phyloP scores from a whole-genome alignment of 2,113 vertebrate genomes.

The Siniperca chuatsi region DNA sequence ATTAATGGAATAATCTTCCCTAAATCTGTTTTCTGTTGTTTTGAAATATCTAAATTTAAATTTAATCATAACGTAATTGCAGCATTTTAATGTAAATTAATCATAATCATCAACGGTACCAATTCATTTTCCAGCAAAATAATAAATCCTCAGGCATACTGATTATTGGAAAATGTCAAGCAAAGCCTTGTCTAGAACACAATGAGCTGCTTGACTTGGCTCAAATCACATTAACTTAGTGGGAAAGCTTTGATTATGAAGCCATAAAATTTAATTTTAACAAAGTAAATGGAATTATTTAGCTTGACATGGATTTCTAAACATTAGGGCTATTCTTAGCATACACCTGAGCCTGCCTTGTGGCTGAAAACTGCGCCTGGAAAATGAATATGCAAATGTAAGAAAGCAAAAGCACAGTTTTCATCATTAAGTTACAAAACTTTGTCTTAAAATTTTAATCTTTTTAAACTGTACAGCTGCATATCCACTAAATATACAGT shows the following conservation, averaged over 20 bases:
- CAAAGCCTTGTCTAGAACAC: slow-evolving; percentile 33
- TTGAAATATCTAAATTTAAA: not conserved
- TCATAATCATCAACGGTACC: not conserved
- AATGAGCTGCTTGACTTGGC: slow-evolving; percentile 58
- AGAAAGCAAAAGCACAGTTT: not conserved
- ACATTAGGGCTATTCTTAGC: not conserved
- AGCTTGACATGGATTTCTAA: slow-evolving; percentile 31
- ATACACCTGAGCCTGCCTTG: slow-evolving; percentile 13
- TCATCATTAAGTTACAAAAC: not conserved
- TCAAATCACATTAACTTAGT: slow-evolving; percentile 30
- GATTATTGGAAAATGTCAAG: slow-evolving; percentile 53
- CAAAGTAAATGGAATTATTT: slow-evolving; percentile 57
- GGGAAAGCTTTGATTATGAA: slow-evolving; percentile 57
- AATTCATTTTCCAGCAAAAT: not conserved
- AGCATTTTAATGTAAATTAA: not conserved
- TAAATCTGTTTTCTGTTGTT: slow-evolving; percentile 1
- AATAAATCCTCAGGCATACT: not conserved
- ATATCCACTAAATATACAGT: not conserved
- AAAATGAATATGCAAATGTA: not conserved
- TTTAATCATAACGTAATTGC: not conserved
- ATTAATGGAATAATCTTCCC: too few species aligned
- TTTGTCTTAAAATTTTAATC: not conserved
- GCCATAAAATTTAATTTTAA: slow-evolving; percentile 63
- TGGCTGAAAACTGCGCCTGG: not conserved
- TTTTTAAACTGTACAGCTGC: not conserved